Conservation (phyloP, 2,797 vertebrate genomes). For the Pangasius larnaudii region DNA sequence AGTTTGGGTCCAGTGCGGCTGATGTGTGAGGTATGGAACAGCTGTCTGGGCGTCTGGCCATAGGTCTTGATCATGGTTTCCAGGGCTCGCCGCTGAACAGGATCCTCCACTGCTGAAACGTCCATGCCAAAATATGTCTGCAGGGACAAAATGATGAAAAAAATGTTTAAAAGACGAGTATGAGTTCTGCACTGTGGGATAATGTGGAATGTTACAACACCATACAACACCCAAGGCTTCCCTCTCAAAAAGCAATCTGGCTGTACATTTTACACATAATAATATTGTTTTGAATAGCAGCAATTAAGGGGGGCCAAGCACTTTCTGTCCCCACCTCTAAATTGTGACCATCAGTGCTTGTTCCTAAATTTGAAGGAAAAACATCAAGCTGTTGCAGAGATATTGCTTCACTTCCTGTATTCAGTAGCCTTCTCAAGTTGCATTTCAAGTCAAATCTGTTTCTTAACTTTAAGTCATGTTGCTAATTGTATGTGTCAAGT, state of each 20-base stretch:
- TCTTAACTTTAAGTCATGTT: background rate
- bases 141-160: background rate
- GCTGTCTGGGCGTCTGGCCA: slow-evolving; percentile 94
- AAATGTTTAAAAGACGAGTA: background rate
- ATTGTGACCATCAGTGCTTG: background rate
- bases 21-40: slow-evolving; percentile 87
- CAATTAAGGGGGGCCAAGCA: background rate
- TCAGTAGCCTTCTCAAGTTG: background rate
- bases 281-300: background rate
- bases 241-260: background rate
- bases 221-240: background rate
- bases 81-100: slow-evolving; percentile 93
- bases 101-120: slow-evolving; percentile 96
- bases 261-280: background rate
- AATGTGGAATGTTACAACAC: background rate
- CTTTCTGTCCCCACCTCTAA: background rate
- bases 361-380: background rate
- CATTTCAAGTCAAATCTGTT: background rate
- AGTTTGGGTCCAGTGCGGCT: slow-evolving; percentile 85
- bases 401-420: background rate
- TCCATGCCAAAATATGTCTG: slow-evolving; percentile 99
- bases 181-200: background rate
- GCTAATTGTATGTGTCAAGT: background rate
- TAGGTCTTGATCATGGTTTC: slow-evolving; percentile 99
- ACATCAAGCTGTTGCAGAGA: background rate